Base-by-base conservation (phyloP, 2,888 invertebrate genomes). In the Rotaria magnacalcarata region DNA sequence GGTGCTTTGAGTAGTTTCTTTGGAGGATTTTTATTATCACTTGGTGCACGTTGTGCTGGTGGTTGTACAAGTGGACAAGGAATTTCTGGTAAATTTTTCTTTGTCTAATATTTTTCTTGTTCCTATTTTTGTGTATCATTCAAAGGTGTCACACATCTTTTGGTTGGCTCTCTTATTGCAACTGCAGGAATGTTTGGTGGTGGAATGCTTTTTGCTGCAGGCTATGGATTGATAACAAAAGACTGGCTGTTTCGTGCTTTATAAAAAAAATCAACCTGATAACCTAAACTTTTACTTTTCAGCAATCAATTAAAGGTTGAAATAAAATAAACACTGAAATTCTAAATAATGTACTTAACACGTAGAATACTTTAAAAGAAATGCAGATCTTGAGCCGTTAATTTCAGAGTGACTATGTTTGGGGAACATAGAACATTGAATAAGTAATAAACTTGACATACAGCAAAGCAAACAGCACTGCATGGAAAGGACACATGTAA, bases 31-130 rank as follows among this genome's bases (percentile, higher is more conserved):
- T 58, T 88, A 50, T 75, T 88, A 67, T 58, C 88, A 14, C 19
- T 88, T 8, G 88, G 88, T 6, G 87, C 88, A 24, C 60, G 88
- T 16, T 80, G 87, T 27, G 88, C 85, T 21, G 87, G 87, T 21
- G 88, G 88, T 8, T 88, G 88, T 84, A 88, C 88, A 14, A 88
- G 88, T 80, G 80, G 80, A 24, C 75, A 80, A 21, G 75, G 75
- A 80, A 80, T 80, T 8, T 80, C 75, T 43, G 75, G 67, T 67
- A 67, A 27, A 6, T 67, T n/a, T 19, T 54, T 16, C 16, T 54
- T 16, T 54, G 7, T 54, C 16, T 54, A 54, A 54, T 16, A 54
- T 16, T 54, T 54, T 3, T 54, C 0, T 16, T 16, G 4, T 54
- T 54, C 16, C 4, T 11, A 50, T 54, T 19, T 54, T 54, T 54